Evolutionary conservation across 2,797 vertebrate genomes (phyloP).

Genomic region (Yasuhikotakia modesta): DNA sequence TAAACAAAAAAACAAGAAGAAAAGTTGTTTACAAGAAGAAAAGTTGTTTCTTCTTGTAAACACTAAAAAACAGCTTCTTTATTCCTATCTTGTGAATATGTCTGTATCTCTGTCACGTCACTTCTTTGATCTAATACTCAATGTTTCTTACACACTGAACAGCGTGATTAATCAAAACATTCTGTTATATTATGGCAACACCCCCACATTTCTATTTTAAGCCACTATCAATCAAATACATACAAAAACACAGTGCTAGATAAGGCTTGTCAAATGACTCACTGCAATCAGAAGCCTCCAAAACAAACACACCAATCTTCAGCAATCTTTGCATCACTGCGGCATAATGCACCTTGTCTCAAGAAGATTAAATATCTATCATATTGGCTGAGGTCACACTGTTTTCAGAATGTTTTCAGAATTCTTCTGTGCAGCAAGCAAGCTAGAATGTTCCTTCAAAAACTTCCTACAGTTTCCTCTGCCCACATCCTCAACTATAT

Average conservation of each 20-base stretch:
- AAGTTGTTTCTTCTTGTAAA: background rate
- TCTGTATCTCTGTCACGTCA: background rate
- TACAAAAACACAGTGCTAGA: background rate
- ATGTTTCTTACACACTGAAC: background rate
- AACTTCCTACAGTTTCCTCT: constrained; percentile 19
- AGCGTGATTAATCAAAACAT: constrained; percentile 17
- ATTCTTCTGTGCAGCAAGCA: background rate
- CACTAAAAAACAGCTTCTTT: background rate
- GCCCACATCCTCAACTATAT: constrained; percentile 15
- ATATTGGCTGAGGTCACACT: background rate
- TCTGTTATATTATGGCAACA: background rate
- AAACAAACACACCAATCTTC: background rate
- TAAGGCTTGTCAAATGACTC: background rate
- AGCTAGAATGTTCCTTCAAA: constrained; percentile 1
- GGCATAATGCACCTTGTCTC: background rate
- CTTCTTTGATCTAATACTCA: background rate
- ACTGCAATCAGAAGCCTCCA: background rate
- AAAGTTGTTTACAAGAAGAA: too few species aligned
- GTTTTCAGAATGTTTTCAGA: background rate
- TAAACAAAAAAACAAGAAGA: too few species aligned
- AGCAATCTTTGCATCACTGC: background rate
- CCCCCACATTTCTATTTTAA: constrained; percentile 18
- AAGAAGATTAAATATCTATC: background rate
- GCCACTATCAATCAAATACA: constrained; percentile 8
- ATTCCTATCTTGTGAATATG: background rate